A percentile compares a stretch with the other conserved stretches of the same genome.
Conservation (phyloP, 2,797 vertebrate species). For the Pelochelys cantorii region DNA sequence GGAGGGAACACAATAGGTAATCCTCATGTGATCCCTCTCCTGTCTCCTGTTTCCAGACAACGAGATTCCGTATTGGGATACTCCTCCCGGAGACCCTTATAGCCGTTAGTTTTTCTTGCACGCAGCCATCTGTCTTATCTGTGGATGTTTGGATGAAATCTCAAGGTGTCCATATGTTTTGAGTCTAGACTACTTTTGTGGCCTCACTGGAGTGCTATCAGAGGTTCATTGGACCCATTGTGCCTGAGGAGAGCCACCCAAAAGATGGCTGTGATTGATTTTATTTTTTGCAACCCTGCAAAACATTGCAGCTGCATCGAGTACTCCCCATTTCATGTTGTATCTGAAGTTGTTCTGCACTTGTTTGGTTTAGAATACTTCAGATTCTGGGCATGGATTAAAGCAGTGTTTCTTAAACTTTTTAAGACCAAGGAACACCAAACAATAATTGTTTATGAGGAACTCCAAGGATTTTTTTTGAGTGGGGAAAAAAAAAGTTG, state of each 20-base stretch:
- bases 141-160: not conserved
- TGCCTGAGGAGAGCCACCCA: not conserved
- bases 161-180: not conserved
- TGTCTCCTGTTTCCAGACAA: not conserved
- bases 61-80: not conserved
- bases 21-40: no score
- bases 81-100: not conserved
- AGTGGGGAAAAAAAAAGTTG: no score
- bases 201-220: not conserved
- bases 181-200: not conserved
- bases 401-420: not conserved
- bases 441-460: no score
- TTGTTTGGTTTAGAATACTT: not conserved
- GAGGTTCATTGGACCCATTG: not conserved
- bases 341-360: slow-evolving; percentile 11
- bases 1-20: no score
- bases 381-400: not conserved
- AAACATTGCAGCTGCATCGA: not conserved
- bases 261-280: not conserved
- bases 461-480: no score
- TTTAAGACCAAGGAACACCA: no score
- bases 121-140: not conserved
- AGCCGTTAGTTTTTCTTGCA: not conserved
- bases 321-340: not conserved
- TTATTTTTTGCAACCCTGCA: not conserved